A percentile compares a stretch with the other conserved stretches of the same genome.
Conservation (phyloP, 2,113 vertebrate species). For the Leucosticte australis region DNA sequence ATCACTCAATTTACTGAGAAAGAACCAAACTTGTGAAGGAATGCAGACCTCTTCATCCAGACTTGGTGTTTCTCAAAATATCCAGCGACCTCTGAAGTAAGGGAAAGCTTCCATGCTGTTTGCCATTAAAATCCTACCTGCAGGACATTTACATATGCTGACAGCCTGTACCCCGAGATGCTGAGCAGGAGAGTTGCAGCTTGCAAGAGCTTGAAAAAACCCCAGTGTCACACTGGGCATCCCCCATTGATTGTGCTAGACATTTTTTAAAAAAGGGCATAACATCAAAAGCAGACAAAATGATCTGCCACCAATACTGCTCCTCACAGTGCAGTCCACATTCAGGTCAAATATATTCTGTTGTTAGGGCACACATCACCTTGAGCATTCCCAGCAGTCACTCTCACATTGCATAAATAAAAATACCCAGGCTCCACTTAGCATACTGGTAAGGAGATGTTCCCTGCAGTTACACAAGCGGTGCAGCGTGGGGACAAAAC, state of each 20-base stretch:
- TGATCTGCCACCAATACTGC: not conserved
- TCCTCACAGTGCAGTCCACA: not conserved
- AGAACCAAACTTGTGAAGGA: not conserved
- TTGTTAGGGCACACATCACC: not conserved
- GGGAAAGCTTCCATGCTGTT: not conserved
- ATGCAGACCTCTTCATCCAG: fast-evolving
- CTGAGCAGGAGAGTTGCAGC: not conserved
- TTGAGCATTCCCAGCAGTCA: not conserved
- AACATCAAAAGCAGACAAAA: not conserved
- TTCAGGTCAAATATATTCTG: not conserved
- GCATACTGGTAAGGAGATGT: not conserved
- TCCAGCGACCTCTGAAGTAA: not conserved
- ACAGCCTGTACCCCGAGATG: not conserved
- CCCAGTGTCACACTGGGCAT: not conserved
- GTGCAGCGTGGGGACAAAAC: fast-evolving
- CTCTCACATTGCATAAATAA: not conserved
- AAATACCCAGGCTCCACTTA: not conserved
- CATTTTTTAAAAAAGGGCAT: not conserved
- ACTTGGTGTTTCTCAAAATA: not conserved
- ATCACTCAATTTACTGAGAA: not conserved
- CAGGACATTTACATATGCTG: not conserved
- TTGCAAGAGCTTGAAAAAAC: not conserved
- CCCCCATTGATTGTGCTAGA: not conserved
- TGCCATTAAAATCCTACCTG: not conserved
- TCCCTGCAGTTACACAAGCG: not conserved